Evolutionary conservation across 2,113 vertebrate species (phyloP).

Genomic region (Cyanoderma ruficeps): DNA sequence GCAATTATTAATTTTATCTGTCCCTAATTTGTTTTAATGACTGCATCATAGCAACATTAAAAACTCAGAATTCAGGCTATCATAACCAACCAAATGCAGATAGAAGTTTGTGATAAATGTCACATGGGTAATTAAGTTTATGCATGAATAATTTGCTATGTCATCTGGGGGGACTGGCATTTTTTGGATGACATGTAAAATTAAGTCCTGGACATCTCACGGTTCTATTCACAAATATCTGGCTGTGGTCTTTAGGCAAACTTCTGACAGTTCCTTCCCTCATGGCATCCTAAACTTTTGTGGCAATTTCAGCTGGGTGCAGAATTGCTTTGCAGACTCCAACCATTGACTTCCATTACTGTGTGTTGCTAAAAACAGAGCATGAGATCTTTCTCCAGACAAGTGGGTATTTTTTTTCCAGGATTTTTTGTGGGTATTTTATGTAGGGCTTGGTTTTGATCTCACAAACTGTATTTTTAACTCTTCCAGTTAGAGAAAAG

Average conservation of each 20-base stretch:
- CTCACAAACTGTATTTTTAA: background rate
- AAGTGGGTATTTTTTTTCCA: background rate
- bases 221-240: background rate
- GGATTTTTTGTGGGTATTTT: background rate
- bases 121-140: conserved; percentile 41
- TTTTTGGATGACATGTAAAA: conserved; percentile 40
- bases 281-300: background rate
- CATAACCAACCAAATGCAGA: background rate
- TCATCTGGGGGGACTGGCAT: background rate
- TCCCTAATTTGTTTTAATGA: conserved; percentile 21
- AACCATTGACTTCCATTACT: background rate
- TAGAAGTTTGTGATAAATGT: conserved; percentile 27
- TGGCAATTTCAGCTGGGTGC: background rate
- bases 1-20: conserved; percentile 9
- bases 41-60: background rate
- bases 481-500: background rate
- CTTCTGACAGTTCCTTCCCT: background rate
- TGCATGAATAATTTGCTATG: conserved; percentile 41
- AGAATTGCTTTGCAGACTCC: background rate
- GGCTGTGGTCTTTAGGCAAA: background rate
- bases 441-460: background rate
- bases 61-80: background rate
- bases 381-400: background rate
- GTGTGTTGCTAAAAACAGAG: background rate
- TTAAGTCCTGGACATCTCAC: background rate